phyloP scores from a whole-genome alignment of 2,113 vertebrate genomes.

The Pomatorhinus ruficollis region DNA sequence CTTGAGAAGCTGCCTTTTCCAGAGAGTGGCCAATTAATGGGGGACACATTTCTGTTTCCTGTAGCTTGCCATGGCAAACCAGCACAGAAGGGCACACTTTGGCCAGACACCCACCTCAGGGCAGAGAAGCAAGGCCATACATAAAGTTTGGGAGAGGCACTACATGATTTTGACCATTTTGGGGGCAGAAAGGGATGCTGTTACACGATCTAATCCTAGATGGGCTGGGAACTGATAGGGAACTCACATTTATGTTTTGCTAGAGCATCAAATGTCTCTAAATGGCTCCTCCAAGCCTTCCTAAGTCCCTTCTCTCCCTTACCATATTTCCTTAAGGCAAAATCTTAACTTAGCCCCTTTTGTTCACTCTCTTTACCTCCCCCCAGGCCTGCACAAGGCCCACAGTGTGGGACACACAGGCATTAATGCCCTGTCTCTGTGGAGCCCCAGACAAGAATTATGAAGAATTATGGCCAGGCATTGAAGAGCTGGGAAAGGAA shows the following conservation, averaged over 20 bases:
- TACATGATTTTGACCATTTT: neutral
- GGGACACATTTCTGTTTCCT: neutral
- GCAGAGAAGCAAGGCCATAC: neutral
- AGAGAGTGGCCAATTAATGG: neutral
- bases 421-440: neutral
- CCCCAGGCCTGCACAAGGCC: neutral
- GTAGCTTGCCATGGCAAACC: neutral
- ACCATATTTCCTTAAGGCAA: neutral
- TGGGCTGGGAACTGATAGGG: neutral
- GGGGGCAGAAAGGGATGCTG: neutral
- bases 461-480: neutral
- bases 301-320: neutral
- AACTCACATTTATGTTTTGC: neutral
- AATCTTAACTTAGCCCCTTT: neutral
- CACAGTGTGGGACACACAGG: neutral
- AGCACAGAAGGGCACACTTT: neutral
- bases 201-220: neutral
- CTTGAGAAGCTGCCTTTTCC: neutral
- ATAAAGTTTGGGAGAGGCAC: neutral
- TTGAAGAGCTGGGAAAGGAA: neutral
- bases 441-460: neutral
- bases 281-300: neutral
- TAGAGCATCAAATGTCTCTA: neutral
- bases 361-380: neutral
- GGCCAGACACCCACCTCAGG: neutral